phyloP scores from a whole-genome alignment of 2,888 invertebrate genomes.

The Hyposoter didymator region DNA sequence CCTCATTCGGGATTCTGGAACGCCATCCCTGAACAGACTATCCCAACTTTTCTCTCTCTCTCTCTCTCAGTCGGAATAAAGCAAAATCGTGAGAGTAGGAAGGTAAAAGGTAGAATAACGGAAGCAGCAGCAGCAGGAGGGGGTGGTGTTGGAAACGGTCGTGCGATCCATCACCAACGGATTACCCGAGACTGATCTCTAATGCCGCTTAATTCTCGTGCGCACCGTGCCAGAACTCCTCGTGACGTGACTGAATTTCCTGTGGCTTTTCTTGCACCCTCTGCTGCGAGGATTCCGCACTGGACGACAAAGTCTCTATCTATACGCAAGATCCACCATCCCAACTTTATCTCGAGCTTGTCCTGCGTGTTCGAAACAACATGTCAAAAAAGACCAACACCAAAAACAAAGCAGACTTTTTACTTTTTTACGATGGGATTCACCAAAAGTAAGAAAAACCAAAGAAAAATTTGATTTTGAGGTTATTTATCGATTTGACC shows the following conservation, averaged over 20 bases:
- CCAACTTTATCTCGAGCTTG: not conserved
- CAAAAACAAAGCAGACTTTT: not conserved
- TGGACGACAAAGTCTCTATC: not conserved
- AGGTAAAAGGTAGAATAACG: slow-evolving; percentile 42
- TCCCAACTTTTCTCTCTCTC: slow-evolving; percentile 48
- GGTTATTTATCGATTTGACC: no score
- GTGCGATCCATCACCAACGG: slow-evolving; percentile 75
- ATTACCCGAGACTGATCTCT: slow-evolving; percentile 76
- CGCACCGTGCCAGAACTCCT: slow-evolving; percentile 68
- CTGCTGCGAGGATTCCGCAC: not conserved
- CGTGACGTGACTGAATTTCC: slow-evolving; percentile 76
- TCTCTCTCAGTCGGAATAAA: not conserved
- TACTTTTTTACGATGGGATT: no score
- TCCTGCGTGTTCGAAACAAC: not conserved
- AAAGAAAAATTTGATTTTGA: not conserved
- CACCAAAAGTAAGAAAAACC: not conserved
- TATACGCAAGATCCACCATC: not conserved
- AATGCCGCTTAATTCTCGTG: slow-evolving; percentile 73
- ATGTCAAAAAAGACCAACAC: not conserved
- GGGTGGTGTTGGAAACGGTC: slow-evolving; percentile 37
- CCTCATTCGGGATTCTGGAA: slow-evolving; percentile 63
- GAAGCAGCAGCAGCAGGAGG: not conserved
- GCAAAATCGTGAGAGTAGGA: slow-evolving; percentile 11
- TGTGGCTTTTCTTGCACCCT: slow-evolving; percentile 59
- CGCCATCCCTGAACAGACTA: slow-evolving; percentile 42